phyloP scores from a whole-genome alignment of 2,888 invertebrate species.

The Neoaliturus tenellus region DNA sequence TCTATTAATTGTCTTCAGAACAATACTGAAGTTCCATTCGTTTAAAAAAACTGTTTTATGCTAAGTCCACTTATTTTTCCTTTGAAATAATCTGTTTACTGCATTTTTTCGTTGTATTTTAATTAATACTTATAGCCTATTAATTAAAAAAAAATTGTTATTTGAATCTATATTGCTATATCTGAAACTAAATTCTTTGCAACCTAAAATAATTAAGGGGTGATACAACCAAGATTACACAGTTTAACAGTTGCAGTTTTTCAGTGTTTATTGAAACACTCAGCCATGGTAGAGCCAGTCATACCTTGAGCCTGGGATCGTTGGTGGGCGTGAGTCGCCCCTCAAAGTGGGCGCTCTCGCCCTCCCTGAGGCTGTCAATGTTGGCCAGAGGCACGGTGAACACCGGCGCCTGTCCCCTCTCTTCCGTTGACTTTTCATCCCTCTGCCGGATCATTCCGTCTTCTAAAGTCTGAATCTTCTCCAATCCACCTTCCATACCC shows the following conservation, averaged over 20 bases:
- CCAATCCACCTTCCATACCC: constrained; percentile 97
- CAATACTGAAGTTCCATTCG: too few relatives aligned
- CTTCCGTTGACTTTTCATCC: constrained; percentile 84
- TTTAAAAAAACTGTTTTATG: too few relatives aligned
- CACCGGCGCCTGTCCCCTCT: constrained; percentile 90
- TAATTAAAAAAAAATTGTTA: too few relatives aligned
- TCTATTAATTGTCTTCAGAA: too few relatives aligned
- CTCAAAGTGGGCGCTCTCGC: constrained; percentile 94
- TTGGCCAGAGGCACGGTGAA: constrained; percentile 94
- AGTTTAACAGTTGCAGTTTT: neutral
- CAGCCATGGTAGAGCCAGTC: neutral
- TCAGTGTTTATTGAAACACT: neutral
- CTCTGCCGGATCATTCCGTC: constrained; percentile 88
- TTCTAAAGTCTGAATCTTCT: constrained; percentile 94
- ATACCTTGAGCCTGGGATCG: constrained; percentile 89
- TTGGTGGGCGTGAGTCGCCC: constrained; percentile 92
- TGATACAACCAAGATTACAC: too few relatives aligned
- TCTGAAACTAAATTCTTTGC: too few relatives aligned
- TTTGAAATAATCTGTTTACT: too few relatives aligned
- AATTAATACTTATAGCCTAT: too few relatives aligned
- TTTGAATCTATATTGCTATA: too few relatives aligned
- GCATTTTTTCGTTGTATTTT: too few relatives aligned
- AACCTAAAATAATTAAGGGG: too few relatives aligned
- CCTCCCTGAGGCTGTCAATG: constrained; percentile 90
- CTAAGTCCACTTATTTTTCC: too few relatives aligned